Evolutionary conservation across 2,113 vertebrate genomes (phyloP), one percentile per base, ranked within the genome.

Genomic region (Steatornis caripensis): DNA sequence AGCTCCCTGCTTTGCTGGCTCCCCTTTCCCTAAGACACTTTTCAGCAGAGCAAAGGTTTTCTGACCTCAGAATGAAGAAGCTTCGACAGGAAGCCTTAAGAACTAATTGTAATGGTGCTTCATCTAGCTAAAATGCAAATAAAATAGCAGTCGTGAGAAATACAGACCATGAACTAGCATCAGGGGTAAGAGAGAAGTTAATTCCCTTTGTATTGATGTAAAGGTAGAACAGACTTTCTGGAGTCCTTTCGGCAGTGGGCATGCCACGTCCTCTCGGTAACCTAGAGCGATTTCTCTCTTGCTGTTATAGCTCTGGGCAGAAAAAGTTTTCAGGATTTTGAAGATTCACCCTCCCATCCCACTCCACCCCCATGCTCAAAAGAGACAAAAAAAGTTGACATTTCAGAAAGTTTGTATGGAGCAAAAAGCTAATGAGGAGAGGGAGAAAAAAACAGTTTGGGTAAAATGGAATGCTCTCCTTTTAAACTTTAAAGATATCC

Each of bases 401-500:
- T 34, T n/a, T 13, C 64, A 83, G 45, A 65, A 91, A 84, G 51
- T 84, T 87, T 61, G 6, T 71, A 15, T 34, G 58, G 23, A 90
- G 45, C 37, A 91, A 92, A 93, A 85, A 80, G 27, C 43, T 95
- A 74, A 77, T 32, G 61, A 65, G 61, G 27, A 78, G 84, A 75
- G 37, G 22, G 43, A 87, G 23, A 55, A 78, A 95, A 90, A 90
- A 79, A 5, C 11, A 57, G 34, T 64, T 57, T 91, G 84, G 74
- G 45, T 80, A 36, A 89, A 95, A n/a, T 34, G 77, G 75, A 97
- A 95, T 77, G 78, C 13, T 91, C 20, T 77, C 58, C 58, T 96
- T 96, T 93, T 81, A 60, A 81, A 89, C 72, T 94, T 89, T 82
- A 87, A 91, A 95, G 85, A 65, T 90, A 90, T 16, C 66, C 58